A percentile compares a stretch with the other conserved stretches of the same genome.
phyloP scores from a whole-genome alignment of 2,797 vertebrate species.

The Lacerta viridis region DNA sequence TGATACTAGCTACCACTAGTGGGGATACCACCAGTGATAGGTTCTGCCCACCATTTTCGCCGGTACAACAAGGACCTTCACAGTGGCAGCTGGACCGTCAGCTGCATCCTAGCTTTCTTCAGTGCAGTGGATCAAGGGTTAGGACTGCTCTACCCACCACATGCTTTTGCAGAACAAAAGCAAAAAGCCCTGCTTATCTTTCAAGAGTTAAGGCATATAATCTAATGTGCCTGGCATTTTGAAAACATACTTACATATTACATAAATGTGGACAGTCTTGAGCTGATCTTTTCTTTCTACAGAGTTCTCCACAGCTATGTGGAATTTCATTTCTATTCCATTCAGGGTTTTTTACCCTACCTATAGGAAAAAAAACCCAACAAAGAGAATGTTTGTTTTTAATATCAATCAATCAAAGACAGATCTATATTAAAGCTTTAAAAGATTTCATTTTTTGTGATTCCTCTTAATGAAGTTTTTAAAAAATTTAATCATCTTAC shows the following conservation, averaged over 20 bases:
- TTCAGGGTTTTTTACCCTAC: constrained; percentile 95
- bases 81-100: too few relatives aligned
- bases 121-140: too few relatives aligned
- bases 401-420: not conserved
- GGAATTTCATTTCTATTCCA: constrained; percentile 98
- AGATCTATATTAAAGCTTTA: not conserved
- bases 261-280: constrained; percentile 94
- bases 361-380: constrained; percentile 78
- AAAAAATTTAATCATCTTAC: not conserved
- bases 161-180: too few relatives aligned
- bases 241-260: constrained; percentile 91
- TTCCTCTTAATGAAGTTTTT: not conserved
- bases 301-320: constrained; percentile 98
- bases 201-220: constrained; percentile 22
- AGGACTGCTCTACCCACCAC: too few relatives aligned
- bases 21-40: too few relatives aligned
- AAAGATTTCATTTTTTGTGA: not conserved
- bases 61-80: too few relatives aligned
- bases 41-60: too few relatives aligned
- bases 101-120: too few relatives aligned
- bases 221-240: not conserved
- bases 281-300: constrained; percentile 93
- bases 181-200: not conserved
- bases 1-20: too few relatives aligned
- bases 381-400: constrained; percentile 37